Evolutionary conservation across 2,113 vertebrate genomes (phyloP).

Genomic region (Herpetotheres cachinnans): DNA sequence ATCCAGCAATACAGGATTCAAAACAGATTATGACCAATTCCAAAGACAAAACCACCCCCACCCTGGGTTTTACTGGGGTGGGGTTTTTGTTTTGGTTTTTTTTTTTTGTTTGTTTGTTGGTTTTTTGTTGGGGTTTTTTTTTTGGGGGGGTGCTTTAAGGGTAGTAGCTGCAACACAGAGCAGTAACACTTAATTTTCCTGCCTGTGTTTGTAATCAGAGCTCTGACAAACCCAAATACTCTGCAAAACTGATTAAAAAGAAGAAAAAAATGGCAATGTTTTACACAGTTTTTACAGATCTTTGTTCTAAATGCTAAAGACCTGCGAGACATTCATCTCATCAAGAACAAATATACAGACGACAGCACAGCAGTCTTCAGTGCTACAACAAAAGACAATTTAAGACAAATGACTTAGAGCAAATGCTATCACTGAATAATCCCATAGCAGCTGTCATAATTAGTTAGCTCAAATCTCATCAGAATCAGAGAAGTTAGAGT

Average conservation of each 20-base stretch:
- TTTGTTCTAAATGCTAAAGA: slow-evolving; percentile 44
- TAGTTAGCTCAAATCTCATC: slow-evolving; percentile 41
- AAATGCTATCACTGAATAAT: slow-evolving; percentile 50
- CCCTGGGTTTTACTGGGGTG: too few relatives aligned
- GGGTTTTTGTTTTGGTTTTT: too few relatives aligned
- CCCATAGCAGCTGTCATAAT: slow-evolving; percentile 23
- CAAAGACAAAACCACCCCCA: too few relatives aligned
- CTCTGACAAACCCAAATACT: neutral
- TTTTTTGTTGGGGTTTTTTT: too few relatives aligned
- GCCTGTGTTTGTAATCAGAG: neutral
- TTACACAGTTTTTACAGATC: slow-evolving; percentile 12
- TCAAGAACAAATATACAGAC: slow-evolving; percentile 7
- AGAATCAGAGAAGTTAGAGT: slow-evolving; percentile 54
- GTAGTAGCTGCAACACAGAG: neutral
- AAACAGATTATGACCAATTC: neutral
- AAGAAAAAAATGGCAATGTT: neutral
- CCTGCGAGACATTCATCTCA: neutral
- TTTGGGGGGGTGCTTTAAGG: neutral
- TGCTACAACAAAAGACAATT: slow-evolving; percentile 41
- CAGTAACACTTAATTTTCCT: neutral
- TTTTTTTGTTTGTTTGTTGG: neutral
- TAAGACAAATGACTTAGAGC: slow-evolving; percentile 21
- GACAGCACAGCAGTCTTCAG: slow-evolving; percentile 22
- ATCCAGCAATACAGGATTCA: neutral
- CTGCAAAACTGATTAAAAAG: neutral